Evolutionary conservation across 2,797 vertebrate species (phyloP), one percentile per base, ranked within the genome.

Genomic region (Ceyx erithaca): DNA sequence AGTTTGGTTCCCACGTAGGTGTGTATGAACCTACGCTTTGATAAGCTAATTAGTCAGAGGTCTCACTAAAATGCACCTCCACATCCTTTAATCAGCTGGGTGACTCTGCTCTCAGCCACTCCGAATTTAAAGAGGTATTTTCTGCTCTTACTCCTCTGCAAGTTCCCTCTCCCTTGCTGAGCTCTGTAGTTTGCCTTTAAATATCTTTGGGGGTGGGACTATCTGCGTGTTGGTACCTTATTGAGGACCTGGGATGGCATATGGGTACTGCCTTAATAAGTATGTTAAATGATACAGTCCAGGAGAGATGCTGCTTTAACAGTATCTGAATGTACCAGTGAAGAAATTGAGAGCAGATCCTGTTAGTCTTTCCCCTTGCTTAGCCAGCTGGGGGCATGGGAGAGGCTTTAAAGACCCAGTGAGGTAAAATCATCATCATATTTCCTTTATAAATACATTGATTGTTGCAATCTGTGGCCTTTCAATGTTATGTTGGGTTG

Each of bases 1-100:
- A 87, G 77, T 85, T 95, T 95, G 89, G 55, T 89, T 95, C 88
- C 85, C 93, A 93, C 4, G 0, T 91, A 94, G 93, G 94, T 94
- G 95, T 80, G 90, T 57, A 70, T 48, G 84, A 71, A 90, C 41
- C 51, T 51, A 10, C 1, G 51, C 89, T 95, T 95, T 95, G 94
- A 93, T 87, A 76, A 92, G 87, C 85, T 92, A 92, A 95, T 94
- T 85, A 89, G 66, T 9, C 62, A 31, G 76, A 46, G 31, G 25
- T 83, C 54, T 83, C 63, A 52, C 62, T 75, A 31, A 78, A 90
- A 90, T 85, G 86, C 69, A 68, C 67, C 37, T 73, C 61, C 45
- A 12, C 7, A 3, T 78, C 89, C 85, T 92, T 87, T 80, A 69
- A 75, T 83, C 89, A 89, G 33, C 40, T 75, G 46, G 45, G 69